Percentiles rank a stretch among this genome's conserved stretches.
phyloP scores from a whole-genome alignment of 2,113 vertebrate species.

The Phycodurus eques region DNA sequence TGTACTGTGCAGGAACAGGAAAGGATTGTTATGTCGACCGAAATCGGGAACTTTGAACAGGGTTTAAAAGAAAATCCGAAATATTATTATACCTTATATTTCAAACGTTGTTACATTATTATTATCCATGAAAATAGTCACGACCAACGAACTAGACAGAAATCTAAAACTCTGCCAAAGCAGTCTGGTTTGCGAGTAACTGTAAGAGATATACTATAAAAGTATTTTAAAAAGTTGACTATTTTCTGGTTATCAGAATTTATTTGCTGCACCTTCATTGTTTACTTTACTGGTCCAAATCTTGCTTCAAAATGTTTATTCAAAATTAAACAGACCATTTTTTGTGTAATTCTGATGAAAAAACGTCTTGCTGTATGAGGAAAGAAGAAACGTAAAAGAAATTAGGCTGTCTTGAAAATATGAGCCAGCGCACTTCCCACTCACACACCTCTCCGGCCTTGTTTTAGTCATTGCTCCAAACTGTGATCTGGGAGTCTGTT shows the following conservation, averaged over 20 bases:
- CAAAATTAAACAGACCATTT: not conserved
- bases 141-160: not conserved
- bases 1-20: constrained; percentile 19
- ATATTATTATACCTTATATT: too few species aligned
- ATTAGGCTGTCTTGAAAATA: not conserved
- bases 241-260: too few species aligned
- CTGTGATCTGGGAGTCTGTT: constrained; percentile 24
- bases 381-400: not conserved
- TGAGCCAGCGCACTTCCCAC: not conserved
- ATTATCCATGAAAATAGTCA: not conserved
- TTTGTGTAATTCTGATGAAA: not conserved
- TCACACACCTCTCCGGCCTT: not conserved
- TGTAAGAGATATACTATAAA: not conserved
- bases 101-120: not conserved
- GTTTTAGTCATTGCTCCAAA: constrained; percentile 14
- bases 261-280: not conserved
- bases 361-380: not conserved
- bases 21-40: not conserved
- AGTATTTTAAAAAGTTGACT: too few species aligned
- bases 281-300: not conserved
- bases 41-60: not conserved
- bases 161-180: not conserved
- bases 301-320: not conserved
- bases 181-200: not conserved
- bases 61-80: not conserved